Conservation (phyloP, 2,797 vertebrate genomes). For the Gorsachius magnificus region DNA sequence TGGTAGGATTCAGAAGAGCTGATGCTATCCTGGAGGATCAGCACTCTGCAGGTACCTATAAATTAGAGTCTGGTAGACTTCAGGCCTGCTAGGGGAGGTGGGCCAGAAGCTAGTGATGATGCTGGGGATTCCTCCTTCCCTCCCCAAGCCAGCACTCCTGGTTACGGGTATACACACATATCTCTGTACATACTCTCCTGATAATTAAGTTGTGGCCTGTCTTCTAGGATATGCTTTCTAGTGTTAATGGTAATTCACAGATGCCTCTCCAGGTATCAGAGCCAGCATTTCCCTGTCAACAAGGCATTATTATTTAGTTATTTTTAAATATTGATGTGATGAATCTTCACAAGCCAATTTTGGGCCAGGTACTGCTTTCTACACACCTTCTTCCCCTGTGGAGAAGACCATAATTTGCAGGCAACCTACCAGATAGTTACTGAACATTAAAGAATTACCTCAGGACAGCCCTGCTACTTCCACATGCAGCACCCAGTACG, state of each 20-base stretch:
- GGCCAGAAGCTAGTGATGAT: background rate
- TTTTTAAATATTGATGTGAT: background rate
- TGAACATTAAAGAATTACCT: background rate
- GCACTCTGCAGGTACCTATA: background rate
- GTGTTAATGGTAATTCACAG: background rate
- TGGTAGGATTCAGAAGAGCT: background rate
- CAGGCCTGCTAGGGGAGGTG: background rate
- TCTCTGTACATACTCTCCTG: background rate
- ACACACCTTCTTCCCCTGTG: background rate
- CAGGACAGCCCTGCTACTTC: background rate
- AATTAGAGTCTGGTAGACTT: background rate
- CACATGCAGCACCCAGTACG: background rate
- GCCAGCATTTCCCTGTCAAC: background rate
- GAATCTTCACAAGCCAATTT: background rate
- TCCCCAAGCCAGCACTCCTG: background rate
- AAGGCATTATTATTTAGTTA: background rate
- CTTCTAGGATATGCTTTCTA: background rate
- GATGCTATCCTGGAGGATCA: background rate
- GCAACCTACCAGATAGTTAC: background rate
- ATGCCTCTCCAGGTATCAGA: background rate
- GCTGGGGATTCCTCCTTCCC: background rate
- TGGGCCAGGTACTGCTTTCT: background rate
- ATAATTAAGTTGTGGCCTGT: background rate
- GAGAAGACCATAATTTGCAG: background rate
- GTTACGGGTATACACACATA: rapidly evolving